Base-by-base conservation (phyloP, 2,113 vertebrate species). In the Phyllopteryx taeniolatus region DNA sequence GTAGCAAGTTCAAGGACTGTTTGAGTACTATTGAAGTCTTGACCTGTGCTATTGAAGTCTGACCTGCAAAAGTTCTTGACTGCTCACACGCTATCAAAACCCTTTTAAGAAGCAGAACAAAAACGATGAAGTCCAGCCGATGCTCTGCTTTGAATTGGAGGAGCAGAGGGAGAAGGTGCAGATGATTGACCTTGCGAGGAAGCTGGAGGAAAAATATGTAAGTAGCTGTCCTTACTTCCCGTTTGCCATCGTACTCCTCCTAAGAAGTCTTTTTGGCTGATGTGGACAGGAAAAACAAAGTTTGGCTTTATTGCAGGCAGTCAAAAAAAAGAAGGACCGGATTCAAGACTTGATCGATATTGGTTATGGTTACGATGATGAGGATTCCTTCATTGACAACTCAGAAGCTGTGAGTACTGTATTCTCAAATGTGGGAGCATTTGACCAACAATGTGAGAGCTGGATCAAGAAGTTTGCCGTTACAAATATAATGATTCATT, bases 301-400 rank as follows among this genome's bases (percentile, higher is more conserved):
- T 15, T 6, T 10, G 8, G 46, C 51, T 14, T 44, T 6, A n/a
- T 60, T 71, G 79, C 79, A 98, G 97, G 93, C 60, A 86, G 77
- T 78, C 72, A 95, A 94, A 76, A 93, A 89, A 35, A 93, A 94
- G 75, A 95, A 91, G 87, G 96, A 99, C 82, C 92, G 96, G 12
- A 83, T 96, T 74, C 93, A 98, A 85, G 98, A 99, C 86, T 83
- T 99, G 89, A 92, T 99, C 68, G 97, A 99, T 62, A 96, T 99
- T 76, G 98, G 98, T 4, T 95, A 94, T 2, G 98, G 98, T 60
- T 99, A 99, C 0, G 97, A 99, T 22, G 96, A 98, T 4, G 95
- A 96, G 0, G 96, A 99, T 90, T 96, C 96, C 67, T 99, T 99
- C 90, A 99, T 99, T 22, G 97, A 99, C 88, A 98, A 99, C 87